phyloP scores from a whole-genome alignment of 2,888 invertebrate genomes.

The Chrysina gloriosa region DNA sequence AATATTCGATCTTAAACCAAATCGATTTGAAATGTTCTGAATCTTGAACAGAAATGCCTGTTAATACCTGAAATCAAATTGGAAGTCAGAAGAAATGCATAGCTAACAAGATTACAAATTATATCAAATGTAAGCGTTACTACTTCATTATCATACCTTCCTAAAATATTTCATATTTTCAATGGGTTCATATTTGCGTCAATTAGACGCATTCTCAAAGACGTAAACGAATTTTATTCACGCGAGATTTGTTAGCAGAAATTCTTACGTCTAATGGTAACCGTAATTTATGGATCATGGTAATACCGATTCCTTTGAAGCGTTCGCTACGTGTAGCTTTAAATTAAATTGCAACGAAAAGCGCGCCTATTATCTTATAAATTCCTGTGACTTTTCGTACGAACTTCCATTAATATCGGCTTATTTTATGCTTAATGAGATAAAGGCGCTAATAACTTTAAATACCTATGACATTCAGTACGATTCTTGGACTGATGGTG shows the following conservation, averaged over 20 bases:
- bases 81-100: too few relatives aligned
- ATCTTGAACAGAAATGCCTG: too few relatives aligned
- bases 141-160: constrained; percentile 8
- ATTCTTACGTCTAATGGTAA: constrained; percentile 9
- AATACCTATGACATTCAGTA: too few relatives aligned
- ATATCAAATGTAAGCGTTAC: neutral
- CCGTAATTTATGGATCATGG: neutral
- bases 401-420: neutral
- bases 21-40: too few relatives aligned
- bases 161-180: neutral
- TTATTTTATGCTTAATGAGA: neutral
- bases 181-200: neutral
- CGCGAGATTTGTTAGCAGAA: neutral
- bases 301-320: constrained; percentile 7
- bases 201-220: constrained; percentile 1
- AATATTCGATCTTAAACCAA: too few relatives aligned
- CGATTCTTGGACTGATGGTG: too few relatives aligned
- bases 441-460: neutral
- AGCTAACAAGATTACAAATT: too few relatives aligned
- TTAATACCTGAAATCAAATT: too few relatives aligned
- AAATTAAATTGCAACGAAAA: constrained; percentile 4
- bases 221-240: constrained; percentile 6
- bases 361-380: neutral
- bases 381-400: neutral
- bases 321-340: neutral